These are phyloP conservation scores for Acanthopagrus latus DNA, from an alignment of 2,797 vertebrate species.

Conservation along the genomic window DNA sequence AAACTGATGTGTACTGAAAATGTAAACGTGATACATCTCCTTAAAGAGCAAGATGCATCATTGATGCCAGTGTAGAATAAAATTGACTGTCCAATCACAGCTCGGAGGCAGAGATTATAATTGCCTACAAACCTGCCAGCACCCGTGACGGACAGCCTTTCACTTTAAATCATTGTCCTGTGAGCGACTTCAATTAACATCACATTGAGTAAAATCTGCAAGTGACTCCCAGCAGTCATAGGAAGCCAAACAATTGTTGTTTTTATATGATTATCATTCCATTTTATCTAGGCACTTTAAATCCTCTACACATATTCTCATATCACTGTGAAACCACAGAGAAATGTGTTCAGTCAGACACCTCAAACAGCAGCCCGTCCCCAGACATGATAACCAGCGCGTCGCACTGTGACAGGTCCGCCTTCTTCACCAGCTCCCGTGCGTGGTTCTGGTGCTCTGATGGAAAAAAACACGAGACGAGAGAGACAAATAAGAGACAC, in stretches of 20 bases:
- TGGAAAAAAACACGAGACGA: neutral
- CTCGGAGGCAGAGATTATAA: neutral
- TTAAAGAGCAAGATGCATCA: neutral
- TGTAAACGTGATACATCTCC: neutral
- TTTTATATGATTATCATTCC: neutral
- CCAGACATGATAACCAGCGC: constrained; percentile 93
- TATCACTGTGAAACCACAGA: neutral
- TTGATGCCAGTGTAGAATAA: neutral
- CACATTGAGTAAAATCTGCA: neutral
- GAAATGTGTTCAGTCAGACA: constrained; percentile 66
- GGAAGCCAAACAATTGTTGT: neutral
- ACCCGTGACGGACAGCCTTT: neutral
- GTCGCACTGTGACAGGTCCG: constrained; percentile 91
- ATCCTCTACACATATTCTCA: neutral
- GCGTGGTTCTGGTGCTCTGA: constrained; percentile 93
- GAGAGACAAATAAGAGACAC: neutral
- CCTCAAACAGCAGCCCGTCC: constrained; percentile 94
- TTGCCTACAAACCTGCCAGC: neutral
- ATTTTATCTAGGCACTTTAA: neutral
- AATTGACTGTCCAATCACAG: neutral
- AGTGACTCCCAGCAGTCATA: too few species aligned
- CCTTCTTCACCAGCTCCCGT: constrained; percentile 88
- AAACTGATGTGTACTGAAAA: too few species aligned
- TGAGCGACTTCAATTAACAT: too few species aligned
- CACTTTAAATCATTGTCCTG: neutral